Evolutionary conservation across 2,113 vertebrate species (phyloP).

Genomic region (Macquaria australasica): DNA sequence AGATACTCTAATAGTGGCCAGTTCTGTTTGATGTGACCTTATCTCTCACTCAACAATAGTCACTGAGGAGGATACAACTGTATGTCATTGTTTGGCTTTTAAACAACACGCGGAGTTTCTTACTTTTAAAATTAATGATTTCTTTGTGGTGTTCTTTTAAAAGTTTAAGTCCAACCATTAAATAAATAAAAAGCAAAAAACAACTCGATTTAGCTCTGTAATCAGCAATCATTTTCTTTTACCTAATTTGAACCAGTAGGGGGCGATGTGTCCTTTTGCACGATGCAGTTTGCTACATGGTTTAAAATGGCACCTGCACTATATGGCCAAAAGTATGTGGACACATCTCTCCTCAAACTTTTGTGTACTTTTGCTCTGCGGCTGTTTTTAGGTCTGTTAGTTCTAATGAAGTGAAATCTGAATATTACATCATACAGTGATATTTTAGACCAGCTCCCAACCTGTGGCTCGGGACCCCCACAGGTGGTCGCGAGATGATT

Average conservation of each 20-base stretch:
- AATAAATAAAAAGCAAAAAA: not conserved
- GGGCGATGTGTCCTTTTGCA: not conserved
- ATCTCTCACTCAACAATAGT: constrained; percentile 35
- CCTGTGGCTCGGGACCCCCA: too few species aligned
- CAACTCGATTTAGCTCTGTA: not conserved
- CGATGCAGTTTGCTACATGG: not conserved
- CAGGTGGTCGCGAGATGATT: not conserved
- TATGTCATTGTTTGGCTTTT: not conserved
- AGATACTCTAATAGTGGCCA: not conserved
- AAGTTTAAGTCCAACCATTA: not conserved
- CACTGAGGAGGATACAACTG: not conserved
- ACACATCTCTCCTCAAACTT: not conserved
- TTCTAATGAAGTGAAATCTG: not conserved
- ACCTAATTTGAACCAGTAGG: constrained; percentile 12
- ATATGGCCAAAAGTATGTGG: not conserved
- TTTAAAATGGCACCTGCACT: not conserved
- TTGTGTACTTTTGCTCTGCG: not conserved
- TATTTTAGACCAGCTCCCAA: too few species aligned
- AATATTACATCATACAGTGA: not conserved
- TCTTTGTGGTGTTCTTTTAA: not conserved
- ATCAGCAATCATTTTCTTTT: not conserved
- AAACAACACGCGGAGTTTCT: not conserved
- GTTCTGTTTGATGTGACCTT: constrained; percentile 29
- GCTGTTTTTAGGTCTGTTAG: not conserved
- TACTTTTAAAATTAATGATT: not conserved